Conservation (phyloP, 92 coral and sea anemone species). For the Phenganax subtilis region DNA sequence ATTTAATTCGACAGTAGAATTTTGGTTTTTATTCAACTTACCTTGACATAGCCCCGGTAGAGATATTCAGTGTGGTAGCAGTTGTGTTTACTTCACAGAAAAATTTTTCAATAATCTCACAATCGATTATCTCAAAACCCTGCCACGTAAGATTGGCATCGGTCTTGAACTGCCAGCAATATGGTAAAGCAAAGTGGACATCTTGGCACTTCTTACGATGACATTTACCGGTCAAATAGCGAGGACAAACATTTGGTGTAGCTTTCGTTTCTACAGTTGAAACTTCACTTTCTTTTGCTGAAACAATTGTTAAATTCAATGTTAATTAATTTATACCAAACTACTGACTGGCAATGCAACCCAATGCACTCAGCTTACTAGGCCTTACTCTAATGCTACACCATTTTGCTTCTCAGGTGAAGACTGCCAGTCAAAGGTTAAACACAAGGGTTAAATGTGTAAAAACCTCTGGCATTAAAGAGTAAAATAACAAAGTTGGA, state of each 20-base stretch:
- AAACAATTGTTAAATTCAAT: background rate
- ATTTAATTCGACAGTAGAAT: background rate
- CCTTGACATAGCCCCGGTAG: slow-evolving; percentile 7
- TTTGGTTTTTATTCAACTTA: background rate
- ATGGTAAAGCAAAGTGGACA: slow-evolving; percentile 58
- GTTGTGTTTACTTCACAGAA: slow-evolving; percentile 59
- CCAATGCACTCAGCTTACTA: no score
- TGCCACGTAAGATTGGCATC: slow-evolving; percentile 40
- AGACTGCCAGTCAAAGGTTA: no score
- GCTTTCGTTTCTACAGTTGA: background rate
- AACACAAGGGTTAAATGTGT: no score
- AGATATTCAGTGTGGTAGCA: slow-evolving; percentile 38
- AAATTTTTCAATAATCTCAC: slow-evolving; percentile 57
- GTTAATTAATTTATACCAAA: no score
- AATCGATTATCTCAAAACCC: slow-evolving; percentile 44
- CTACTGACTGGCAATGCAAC: no score
- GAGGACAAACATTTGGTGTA: slow-evolving; percentile 51
- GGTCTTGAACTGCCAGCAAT: slow-evolving; percentile 63
- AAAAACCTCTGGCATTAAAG: no score
- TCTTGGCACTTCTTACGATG: slow-evolving; percentile 52
- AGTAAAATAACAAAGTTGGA: no score
- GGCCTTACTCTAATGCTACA: no score
- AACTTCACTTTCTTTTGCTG: background rate
- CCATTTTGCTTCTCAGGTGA: no score
- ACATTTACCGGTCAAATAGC: slow-evolving; percentile 61